phyloP scores from a whole-genome alignment of 2,113 vertebrate genomes.

The Corythornis madagascariensis region DNA sequence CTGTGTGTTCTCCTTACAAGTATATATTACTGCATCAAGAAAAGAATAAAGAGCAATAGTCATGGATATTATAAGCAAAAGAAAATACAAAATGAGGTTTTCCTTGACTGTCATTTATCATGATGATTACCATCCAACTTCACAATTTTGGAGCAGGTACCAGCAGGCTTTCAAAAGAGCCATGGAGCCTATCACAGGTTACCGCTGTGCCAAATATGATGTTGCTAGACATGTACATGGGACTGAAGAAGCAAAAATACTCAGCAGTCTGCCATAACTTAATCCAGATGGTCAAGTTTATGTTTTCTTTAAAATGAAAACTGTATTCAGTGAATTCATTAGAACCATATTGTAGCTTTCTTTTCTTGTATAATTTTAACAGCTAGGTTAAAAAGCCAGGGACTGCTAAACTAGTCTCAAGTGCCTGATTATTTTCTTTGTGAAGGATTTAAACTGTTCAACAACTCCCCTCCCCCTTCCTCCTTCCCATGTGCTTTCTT shows the following conservation, averaged over 20 bases:
- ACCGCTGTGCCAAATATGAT: conserved; percentile 31
- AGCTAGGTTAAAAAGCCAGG: conserved; percentile 32
- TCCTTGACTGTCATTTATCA: neutral
- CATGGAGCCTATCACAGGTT: neutral
- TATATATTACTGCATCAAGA: neutral
- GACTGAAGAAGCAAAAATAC: conserved; percentile 58
- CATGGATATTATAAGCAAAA: neutral
- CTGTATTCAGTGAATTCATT: conserved; percentile 65
- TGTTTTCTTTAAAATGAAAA: conserved; percentile 68
- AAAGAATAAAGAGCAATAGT: neutral
- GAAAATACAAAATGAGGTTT: neutral
- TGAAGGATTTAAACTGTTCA: conserved; percentile 43
- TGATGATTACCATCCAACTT: neutral
- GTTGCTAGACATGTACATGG: conserved; percentile 12
- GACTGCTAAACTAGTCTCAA: conserved; percentile 46
- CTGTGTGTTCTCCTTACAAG: neutral
- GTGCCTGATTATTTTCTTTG: conserved; percentile 43
- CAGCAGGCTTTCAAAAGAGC: conserved; percentile 20
- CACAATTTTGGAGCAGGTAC: neutral
- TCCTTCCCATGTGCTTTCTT: neutral
- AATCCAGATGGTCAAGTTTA: conserved; percentile 72
- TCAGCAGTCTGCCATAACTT: conserved; percentile 50
- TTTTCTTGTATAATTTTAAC: conserved; percentile 31
- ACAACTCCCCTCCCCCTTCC: neutral
- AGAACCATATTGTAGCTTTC: conserved; percentile 66